Evolutionary conservation across 2,113 vertebrate species (phyloP).

Genomic region (Cyanoliseus patagonus): DNA sequence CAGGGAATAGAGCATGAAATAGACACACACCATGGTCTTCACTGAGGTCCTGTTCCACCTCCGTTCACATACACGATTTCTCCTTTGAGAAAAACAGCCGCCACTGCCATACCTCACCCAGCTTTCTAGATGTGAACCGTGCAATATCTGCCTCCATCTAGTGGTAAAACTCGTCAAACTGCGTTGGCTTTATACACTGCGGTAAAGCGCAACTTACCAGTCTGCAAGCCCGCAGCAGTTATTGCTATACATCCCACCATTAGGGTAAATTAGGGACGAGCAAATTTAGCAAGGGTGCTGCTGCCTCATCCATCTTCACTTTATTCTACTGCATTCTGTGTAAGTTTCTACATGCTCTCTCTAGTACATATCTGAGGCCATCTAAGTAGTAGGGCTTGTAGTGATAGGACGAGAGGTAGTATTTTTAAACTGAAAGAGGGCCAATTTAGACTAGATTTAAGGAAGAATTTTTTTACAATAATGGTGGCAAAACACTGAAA

Average conservation of each 20-base stretch:
- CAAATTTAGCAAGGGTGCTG: background rate
- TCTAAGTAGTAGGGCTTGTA: background rate
- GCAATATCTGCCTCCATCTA: slow-evolving; percentile 34
- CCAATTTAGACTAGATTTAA: background rate
- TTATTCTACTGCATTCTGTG: background rate
- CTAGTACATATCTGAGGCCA: background rate
- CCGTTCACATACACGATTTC: rapidly evolving
- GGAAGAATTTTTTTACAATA: background rate
- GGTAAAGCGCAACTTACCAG: rapidly evolving
- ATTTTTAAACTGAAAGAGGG: background rate
- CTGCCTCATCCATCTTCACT: background rate
- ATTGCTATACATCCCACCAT: rapidly evolving
- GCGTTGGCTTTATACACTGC: background rate
- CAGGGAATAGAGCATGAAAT: background rate
- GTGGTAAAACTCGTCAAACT: background rate
- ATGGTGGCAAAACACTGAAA: background rate
- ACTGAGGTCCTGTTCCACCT: rapidly evolving
- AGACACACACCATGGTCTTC: background rate
- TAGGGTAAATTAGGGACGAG: background rate
- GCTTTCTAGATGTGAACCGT: rapidly evolving
- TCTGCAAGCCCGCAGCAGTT: background rate
- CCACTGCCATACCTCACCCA: rapidly evolving
- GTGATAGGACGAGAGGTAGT: background rate
- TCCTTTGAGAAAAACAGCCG: background rate
- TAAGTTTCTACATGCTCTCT: background rate